These are phyloP conservation scores for Catagonus wagneri DNA, from an alignment of 2,113 vertebrate species.

Conservation along the genomic window DNA sequence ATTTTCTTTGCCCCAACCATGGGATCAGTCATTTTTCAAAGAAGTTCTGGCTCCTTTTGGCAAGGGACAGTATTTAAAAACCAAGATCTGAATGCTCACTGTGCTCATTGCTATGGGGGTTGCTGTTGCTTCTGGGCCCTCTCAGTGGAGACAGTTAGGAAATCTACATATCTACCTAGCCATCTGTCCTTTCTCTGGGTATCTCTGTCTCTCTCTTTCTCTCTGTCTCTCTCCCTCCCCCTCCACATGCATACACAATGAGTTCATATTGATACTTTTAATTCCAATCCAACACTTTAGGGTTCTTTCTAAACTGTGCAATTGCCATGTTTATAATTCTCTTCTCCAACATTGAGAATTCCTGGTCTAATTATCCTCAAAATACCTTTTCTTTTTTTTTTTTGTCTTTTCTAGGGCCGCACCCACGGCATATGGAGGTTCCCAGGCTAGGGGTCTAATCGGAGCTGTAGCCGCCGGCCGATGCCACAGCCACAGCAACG, in stretches of 20 bases:
- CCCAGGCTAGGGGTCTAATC: too few relatives aligned
- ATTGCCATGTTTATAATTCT: background rate
- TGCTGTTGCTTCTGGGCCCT: too few relatives aligned
- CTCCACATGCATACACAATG: background rate
- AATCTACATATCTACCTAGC: background rate
- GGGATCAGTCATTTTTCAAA: background rate
- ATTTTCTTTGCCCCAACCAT: background rate
- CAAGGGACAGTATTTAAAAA: background rate
- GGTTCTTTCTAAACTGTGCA: background rate
- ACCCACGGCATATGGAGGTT: too few relatives aligned
- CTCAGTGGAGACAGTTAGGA: too few relatives aligned
- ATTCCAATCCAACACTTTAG: background rate
- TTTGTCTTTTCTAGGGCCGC: too few relatives aligned
- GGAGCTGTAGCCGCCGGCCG: too few relatives aligned
- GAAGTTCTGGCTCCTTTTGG: background rate
- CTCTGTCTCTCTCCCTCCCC: background rate
- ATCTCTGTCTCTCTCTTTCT: background rate
- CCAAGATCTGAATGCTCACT: background rate
- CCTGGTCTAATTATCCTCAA: background rate
- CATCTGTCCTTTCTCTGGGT: background rate
- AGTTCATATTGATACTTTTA: background rate
- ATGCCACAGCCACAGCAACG: too few relatives aligned
- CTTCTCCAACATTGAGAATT: background rate
- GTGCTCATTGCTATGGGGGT: background rate
- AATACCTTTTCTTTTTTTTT: background rate